A percentile compares a stretch with the other conserved stretches of the same genome.
Conservation (phyloP, 2,797 vertebrate genomes). For the Darevskia nairensis region DNA sequence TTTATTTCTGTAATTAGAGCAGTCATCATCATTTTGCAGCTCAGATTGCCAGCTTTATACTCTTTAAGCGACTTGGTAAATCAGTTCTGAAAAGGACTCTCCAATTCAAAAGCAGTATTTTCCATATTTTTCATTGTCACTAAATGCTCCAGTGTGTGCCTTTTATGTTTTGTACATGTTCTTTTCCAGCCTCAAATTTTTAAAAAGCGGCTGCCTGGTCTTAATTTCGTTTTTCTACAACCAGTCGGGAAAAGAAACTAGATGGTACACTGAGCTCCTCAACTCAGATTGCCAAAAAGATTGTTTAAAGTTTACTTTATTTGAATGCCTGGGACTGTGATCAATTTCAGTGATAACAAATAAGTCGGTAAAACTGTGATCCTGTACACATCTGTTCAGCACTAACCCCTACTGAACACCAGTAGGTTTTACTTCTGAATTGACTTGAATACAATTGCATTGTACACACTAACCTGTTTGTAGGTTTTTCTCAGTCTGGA, state of each 20-base stretch:
- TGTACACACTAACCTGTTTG: background rate
- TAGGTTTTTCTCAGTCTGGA: too few species aligned
- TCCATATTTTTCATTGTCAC: constrained; percentile 6
- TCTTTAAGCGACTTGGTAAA: constrained; percentile 45
- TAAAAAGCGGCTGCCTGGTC: background rate
- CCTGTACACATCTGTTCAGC: background rate
- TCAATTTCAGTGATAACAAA: background rate
- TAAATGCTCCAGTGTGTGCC: background rate
- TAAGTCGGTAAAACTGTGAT: background rate
- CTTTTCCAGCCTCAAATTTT: constrained; percentile 27
- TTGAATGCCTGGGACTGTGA: background rate
- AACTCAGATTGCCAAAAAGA: background rate
- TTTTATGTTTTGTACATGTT: constrained; percentile 23
- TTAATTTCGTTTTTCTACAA: background rate
- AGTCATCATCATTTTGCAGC: constrained; percentile 55
- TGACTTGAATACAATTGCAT: background rate
- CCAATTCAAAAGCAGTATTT: constrained; percentile 40
- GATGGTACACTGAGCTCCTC: background rate
- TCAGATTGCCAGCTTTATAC: constrained; percentile 42
- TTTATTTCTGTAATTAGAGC: constrained; percentile 43
- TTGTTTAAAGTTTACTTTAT: background rate
- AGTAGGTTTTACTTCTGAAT: background rate
- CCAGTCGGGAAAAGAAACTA: constrained; percentile 13
- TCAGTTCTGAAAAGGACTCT: constrained; percentile 40
- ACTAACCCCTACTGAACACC: background rate